phyloP scores from a whole-genome alignment of 1,140 invertebrate genomes.

The Drosophila aff. region DNA sequence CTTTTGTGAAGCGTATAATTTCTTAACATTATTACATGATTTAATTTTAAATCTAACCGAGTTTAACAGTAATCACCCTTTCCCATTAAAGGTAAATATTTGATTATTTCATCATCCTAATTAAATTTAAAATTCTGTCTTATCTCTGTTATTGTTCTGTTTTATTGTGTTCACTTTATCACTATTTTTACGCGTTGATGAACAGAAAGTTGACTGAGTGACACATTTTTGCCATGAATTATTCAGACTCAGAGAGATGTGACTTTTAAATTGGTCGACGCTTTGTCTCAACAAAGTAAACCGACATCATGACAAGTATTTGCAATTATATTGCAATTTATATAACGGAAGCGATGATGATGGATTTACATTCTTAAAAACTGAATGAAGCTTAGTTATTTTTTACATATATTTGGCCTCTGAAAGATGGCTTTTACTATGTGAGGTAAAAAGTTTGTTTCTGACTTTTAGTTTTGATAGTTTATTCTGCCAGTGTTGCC shows the following conservation, averaged over 20 bases:
- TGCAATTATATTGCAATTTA: conserved; percentile 1
- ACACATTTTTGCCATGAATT: conserved; percentile 27
- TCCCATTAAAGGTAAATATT: background rate
- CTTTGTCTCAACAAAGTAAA: conserved; percentile 12
- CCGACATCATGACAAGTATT: conserved; percentile 2
- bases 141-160: background rate
- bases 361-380: background rate
- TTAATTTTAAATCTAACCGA: background rate
- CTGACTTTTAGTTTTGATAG: too few species aligned
- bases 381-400: background rate
- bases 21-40: too few species aligned
- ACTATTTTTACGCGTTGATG: conserved; percentile 17
- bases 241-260: conserved; percentile 16
- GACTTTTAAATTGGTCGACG: conserved; percentile 25
- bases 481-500: conserved; percentile 3
- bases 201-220: conserved; percentile 20
- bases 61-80: background rate
- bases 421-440: too few species aligned
- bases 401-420: too few species aligned
- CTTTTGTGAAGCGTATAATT: too few species aligned
- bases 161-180: background rate
- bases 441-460: background rate
- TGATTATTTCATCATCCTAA: background rate
- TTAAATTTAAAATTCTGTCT: background rate
- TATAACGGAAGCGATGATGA: background rate